These are phyloP conservation scores for Samia ricini DNA, from an alignment of 1,140 invertebrate genomes.

Conservation along the genomic window DNA sequence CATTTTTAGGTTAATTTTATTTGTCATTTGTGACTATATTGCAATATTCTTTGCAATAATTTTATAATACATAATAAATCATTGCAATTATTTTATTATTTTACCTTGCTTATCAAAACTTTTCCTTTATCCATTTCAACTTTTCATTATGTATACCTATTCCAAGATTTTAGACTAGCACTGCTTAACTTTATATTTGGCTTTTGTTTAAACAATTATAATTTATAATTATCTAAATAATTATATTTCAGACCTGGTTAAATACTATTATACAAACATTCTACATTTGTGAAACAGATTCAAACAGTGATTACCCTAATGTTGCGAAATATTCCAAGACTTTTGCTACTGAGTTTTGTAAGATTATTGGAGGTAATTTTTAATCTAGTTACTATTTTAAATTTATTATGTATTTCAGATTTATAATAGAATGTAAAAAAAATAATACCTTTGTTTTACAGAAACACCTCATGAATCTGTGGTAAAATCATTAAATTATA, in stretches of 20 bases:
- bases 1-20: conserved; percentile 11
- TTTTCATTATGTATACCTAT: no score
- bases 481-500: conserved; percentile 43
- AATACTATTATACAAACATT: conserved; percentile 20
- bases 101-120: no score
- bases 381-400: neutral
- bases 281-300: conserved; percentile 13
- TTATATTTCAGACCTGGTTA: conserved; percentile 18
- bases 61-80: no score
- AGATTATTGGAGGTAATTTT: conserved; percentile 48
- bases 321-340: conserved; percentile 35
- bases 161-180: no score
- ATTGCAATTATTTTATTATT: no score
- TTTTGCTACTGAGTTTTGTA: conserved; percentile 57
- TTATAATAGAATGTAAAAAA: neutral
- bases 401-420: neutral
- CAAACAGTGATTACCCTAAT: conserved; percentile 46
- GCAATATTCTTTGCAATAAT: no score
- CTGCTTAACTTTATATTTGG: neutral
- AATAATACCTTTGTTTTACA: conserved; percentile 33
- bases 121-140: no score
- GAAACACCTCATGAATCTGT: conserved; percentile 43
- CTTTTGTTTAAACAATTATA: neutral
- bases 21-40: no score
- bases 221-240: neutral